These are phyloP conservation scores for Accipiter cooperii DNA, from an alignment of 2,113 vertebrate genomes.

Conservation along the genomic window DNA sequence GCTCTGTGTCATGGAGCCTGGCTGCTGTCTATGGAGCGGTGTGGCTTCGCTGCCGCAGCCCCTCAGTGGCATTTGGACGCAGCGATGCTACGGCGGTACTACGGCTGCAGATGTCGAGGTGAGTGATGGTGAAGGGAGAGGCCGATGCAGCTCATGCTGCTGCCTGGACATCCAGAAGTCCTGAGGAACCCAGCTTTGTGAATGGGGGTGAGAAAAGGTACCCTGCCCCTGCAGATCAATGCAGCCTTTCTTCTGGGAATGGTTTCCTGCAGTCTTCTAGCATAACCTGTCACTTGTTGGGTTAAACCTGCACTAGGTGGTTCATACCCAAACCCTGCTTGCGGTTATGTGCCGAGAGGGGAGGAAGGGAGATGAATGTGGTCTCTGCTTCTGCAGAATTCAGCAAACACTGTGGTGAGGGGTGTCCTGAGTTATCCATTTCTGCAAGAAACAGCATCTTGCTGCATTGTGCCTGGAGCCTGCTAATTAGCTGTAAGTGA, in stretches of 20 bases:
- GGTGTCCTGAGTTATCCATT: background rate
- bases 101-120: rapidly evolving
- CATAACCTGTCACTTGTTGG: background rate
- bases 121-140: background rate
- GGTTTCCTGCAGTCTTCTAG: background rate
- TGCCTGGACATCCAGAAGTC: background rate
- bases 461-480: conserved; percentile 47
- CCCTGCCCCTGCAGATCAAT: background rate
- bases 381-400: background rate
- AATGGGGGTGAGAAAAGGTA: background rate
- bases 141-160: background rate
- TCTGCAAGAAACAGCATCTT: conserved; percentile 1
- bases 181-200: background rate
- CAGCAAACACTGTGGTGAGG: background rate
- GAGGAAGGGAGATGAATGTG: background rate
- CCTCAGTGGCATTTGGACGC: background rate
- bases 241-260: background rate
- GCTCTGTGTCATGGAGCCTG: background rate
- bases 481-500: conserved; percentile 67
- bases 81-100: rapidly evolving
- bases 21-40: background rate
- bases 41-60: rapidly evolving
- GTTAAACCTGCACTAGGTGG: background rate
- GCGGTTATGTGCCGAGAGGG: background rate
- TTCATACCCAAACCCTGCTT: background rate